A percentile compares a stretch with the other conserved stretches of the same genome.
phyloP scores from a whole-genome alignment of 2,888 invertebrate species.

The Lasioglossum marginatum region DNA sequence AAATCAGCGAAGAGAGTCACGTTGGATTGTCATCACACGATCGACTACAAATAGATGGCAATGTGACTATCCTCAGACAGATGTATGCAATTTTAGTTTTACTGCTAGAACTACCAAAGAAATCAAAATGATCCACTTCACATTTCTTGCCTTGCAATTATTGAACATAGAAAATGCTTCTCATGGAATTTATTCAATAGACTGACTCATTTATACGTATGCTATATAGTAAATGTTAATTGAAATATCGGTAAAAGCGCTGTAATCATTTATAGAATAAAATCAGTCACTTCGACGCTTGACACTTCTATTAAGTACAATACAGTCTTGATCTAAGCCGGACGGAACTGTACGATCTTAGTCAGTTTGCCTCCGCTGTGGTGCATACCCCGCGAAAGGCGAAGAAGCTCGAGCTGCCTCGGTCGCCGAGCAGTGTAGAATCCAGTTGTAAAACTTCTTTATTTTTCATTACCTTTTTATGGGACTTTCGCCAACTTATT shows the following conservation, averaged over 20 bases:
- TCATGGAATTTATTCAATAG: background rate
- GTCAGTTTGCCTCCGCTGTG: no score
- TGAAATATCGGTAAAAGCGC: background rate
- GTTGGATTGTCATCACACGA: background rate
- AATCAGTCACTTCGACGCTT: no score
- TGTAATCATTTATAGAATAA: no score
- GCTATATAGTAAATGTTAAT: background rate
- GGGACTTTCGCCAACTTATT: no score
- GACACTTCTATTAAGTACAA: background rate
- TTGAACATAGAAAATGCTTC: background rate
- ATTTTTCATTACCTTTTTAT: no score
- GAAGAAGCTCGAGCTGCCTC: no score
- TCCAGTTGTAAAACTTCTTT: no score
- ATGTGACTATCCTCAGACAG: conserved; percentile 42
- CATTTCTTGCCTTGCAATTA: background rate
- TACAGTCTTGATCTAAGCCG: no score
- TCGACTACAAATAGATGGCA: conserved; percentile 23
- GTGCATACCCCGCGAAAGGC: no score
- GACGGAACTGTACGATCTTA: no score
- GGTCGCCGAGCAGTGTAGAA: no score
- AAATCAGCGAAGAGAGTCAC: background rate
- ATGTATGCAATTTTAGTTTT: conserved; percentile 32
- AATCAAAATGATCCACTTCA: background rate
- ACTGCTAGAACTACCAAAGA: background rate
- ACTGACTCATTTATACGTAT: no score